Evolutionary conservation across 2,113 vertebrate genomes (phyloP), one percentile per base, ranked within the genome.

Genomic region (Cariama cristata): DNA sequence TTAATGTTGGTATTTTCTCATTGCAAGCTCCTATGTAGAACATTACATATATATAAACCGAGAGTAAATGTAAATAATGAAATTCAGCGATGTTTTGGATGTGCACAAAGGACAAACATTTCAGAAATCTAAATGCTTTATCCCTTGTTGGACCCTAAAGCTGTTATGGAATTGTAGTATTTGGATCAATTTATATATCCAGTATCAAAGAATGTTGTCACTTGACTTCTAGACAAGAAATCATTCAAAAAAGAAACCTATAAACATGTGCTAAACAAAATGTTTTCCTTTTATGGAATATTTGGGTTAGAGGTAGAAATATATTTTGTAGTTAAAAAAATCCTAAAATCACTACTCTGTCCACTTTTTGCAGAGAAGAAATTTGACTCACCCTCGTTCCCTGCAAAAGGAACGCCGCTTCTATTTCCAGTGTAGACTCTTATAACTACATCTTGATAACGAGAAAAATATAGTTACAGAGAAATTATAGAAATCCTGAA

Each of bases 41-140:
- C 6, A 2, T 45, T 50, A 11, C 3, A 11, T 52, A 11, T 42
- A 45, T 45, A 60, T 8, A 76, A 67, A 40, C 1, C 14, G 18
- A 38, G 6, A 71, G 44, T 66, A 69, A 68, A 35, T 16, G 12
- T 56, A 22, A 80, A 14, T 44, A 32, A 24, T 53, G 23, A 79
- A 84, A 72, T 87, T 35, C 17, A 55, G 3, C 6, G 3, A 14
- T 77, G 19, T 72, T 84, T 53, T 26, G 18, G 11, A 35, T 60
- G 10, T 30, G 12, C 2, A 4, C 33, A 49, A 40, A 64, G 6
- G 6, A 22, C 12, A 59, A 3, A 40, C 4, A 11, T 72, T 91
- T 64, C 30, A 56, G 52, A 75, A 86, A 53, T 0, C 0, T n/a
- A 64, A 53, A 20, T 68, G 19, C 14, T 0, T 79, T 82, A 13